A percentile compares a stretch with the other conserved stretches of the same genome.
Conservation (phyloP, 1,140 invertebrate genomes). For the Megalonaias nervosa region DNA sequence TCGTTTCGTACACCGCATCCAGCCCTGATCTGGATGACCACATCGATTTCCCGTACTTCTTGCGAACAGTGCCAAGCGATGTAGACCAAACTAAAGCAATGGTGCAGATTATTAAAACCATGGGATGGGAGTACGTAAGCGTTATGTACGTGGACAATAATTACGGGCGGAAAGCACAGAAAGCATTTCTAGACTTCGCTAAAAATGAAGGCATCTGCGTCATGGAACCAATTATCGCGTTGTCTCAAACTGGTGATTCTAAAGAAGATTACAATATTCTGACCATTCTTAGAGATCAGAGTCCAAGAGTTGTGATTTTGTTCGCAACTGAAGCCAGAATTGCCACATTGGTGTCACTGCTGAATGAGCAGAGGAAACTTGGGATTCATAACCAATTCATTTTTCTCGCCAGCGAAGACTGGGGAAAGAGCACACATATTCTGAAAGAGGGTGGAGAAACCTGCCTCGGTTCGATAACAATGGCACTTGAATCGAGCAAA, state of each 20-base stretch:
- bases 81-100: constrained; percentile 79
- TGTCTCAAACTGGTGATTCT: constrained; percentile 72
- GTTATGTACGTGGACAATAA: constrained; percentile 63
- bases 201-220: constrained; percentile 75
- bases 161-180: constrained; percentile 74
- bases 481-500: constrained; percentile 37
- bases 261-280: constrained; percentile 35
- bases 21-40: constrained; percentile 61
- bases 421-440: constrained; percentile 78
- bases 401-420: constrained; percentile 84
- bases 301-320: constrained; percentile 77
- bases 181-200: constrained; percentile 45
- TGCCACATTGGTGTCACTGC: constrained; percentile 70
- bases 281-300: constrained; percentile 14
- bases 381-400: constrained; percentile 55
- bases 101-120: constrained; percentile 77
- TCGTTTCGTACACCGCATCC: constrained; percentile 67
- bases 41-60: constrained; percentile 61
- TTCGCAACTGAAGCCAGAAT: constrained; percentile 82
- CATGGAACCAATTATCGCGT: constrained; percentile 65
- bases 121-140: constrained; percentile 61
- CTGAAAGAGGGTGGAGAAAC: constrained; percentile 35
- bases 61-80: constrained; percentile 66
- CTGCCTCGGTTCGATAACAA: constrained; percentile 50
- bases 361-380: constrained; percentile 64